Percentiles rank a stretch among this genome's conserved stretches.
Evolutionary conservation across 23 tunicate species (phyloP).

Genomic region (Clavelina lepadiformis): DNA sequence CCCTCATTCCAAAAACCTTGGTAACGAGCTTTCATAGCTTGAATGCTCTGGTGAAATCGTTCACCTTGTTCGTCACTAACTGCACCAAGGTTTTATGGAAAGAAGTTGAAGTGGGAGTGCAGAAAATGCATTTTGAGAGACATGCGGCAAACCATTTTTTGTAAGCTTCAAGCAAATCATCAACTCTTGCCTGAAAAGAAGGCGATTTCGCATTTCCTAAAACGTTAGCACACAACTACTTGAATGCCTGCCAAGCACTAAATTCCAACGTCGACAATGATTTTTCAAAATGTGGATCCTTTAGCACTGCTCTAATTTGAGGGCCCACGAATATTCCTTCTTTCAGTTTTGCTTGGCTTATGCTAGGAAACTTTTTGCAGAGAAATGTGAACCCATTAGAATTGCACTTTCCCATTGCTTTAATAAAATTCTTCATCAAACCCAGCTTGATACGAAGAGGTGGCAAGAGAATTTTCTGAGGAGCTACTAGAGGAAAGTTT

Average conservation of each 20-base stretch:
- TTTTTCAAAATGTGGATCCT: too few relatives aligned
- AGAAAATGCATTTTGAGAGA: constrained; percentile 8
- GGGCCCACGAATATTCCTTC: constrained; percentile 19
- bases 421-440: constrained; percentile 17
- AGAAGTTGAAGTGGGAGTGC: constrained; percentile 3
- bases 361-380: constrained; percentile 6
- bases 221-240: not conserved
- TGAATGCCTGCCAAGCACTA: constrained; percentile 10
- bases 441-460: constrained; percentile 8
- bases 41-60: constrained; percentile 10
- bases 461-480: constrained; percentile 5
- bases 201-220: not conserved
- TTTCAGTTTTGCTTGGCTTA: constrained; percentile 4
- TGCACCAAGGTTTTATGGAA: constrained; percentile 6
- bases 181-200: not conserved
- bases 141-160: not conserved
- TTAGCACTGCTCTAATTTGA: too few relatives aligned
- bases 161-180: constrained; percentile 7
- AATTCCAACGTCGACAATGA: constrained; percentile 17
- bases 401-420: constrained; percentile 12
- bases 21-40: constrained; percentile 11
- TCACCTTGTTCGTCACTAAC: constrained; percentile 8
- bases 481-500: constrained; percentile 13
- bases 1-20: constrained; percentile 5
- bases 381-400: constrained; percentile 7